phyloP scores from a whole-genome alignment of 1,140 invertebrate species.

The Drosophila sp. region DNA sequence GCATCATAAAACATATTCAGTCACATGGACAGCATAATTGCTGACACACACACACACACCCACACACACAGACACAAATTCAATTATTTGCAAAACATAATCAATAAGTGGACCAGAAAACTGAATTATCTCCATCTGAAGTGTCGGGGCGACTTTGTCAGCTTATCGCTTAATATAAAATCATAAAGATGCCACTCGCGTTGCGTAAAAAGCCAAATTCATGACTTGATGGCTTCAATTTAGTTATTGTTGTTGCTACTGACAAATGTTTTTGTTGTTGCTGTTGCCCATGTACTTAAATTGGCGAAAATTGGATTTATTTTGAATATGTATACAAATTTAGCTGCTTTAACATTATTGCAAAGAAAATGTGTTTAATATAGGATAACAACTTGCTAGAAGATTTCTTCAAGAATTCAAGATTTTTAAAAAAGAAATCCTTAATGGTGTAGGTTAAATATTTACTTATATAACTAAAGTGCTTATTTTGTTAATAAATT shows the following conservation, averaged over 20 bases:
- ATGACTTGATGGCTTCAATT: neutral
- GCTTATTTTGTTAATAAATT: too few relatives aligned
- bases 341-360: too few relatives aligned
- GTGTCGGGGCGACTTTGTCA: neutral
- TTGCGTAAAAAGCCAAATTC: neutral
- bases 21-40: constrained; percentile 22
- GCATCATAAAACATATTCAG: constrained; percentile 30
- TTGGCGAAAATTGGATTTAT: neutral
- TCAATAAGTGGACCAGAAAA: constrained; percentile 3
- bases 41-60: neutral
- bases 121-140: neutral
- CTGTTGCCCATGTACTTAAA: neutral
- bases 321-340: neutral
- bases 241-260: constrained; percentile 2
- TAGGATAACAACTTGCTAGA: too few relatives aligned
- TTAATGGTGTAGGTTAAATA: too few relatives aligned
- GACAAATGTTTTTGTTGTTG: neutral
- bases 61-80: neutral
- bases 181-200: neutral
- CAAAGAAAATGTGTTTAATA: neutral
- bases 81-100: neutral
- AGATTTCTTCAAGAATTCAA: too few relatives aligned
- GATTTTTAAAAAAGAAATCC: too few relatives aligned
- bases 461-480: too few relatives aligned
- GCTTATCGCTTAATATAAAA: neutral